Base-by-base conservation (phyloP, 2,888 invertebrate species). In the Chymomyza procnemis region DNA sequence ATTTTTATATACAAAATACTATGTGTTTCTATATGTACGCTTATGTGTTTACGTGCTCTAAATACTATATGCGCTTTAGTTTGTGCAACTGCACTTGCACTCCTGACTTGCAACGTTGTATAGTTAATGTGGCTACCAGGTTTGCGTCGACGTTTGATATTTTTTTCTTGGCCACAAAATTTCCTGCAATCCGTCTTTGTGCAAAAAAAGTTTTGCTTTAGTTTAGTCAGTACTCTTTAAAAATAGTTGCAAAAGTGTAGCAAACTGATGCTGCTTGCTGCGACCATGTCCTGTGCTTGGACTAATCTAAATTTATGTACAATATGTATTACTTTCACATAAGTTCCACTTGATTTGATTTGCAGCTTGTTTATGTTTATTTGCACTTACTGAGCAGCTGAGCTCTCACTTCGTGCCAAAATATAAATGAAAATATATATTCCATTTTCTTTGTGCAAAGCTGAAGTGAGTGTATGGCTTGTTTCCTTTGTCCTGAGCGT, bases 261-360 rank as follows among this genome's bases (percentile, higher is more conserved):
- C 34, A 41, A 5, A 12, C 34, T 12, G 34, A 9, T 12, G 1
- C 12, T 41, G 2, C 34, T 41, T 41, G 5, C 6, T 26, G 26
- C 1, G 26, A 8, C 26, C 8, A 26, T 26, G 8, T 26, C 4
- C 8, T 26, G 26, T 26, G 26, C 6, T 26, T 26, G 3, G 26
- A 26, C 19, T 50, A 18, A 50, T 50, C 14, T 50, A n/a, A 50
- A 50, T 50, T 50, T 50, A 50, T 50, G 18, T 19, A 18, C 34
- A 12, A 12, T 41, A 41, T 41, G 34, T 41, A 41, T 19, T 50
- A 50, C 18, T 16, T 50, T 50, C 50, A 50, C 19, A 50, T 50
- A 50, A 50, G 19, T 50, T 50, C 50, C 50, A 50, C 50, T 50
- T 50, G 18, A 50, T 18, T 50, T 18, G 50, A 50, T 50, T 50